phyloP scores from a whole-genome alignment of 2,797 vertebrate genomes.

The Enteromius mattozi region DNA sequence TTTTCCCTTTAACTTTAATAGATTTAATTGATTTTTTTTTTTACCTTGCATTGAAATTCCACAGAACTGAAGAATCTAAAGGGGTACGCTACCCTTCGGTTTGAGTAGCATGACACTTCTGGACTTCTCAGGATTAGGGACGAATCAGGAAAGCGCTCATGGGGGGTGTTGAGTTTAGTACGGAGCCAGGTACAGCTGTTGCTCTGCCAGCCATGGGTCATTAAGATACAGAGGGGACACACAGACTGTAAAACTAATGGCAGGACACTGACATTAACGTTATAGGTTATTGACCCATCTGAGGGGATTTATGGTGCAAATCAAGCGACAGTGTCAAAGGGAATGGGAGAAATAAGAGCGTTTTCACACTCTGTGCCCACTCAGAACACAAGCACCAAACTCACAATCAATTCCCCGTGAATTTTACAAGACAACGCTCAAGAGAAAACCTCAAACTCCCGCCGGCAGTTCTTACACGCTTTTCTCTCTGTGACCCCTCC shows the following conservation, averaged over 20 bases:
- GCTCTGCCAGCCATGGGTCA: conserved; percentile 67
- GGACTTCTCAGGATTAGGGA: conserved; percentile 32
- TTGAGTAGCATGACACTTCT: conserved; percentile 26
- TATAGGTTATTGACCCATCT: conserved; percentile 79
- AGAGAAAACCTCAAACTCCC: conserved; percentile 56
- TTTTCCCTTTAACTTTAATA: not conserved
- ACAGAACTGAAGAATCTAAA: not conserved
- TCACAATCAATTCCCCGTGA: conserved; percentile 57
- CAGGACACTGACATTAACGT: conserved; percentile 76
- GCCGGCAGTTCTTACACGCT: conserved; percentile 49
- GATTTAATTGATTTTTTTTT: not conserved
- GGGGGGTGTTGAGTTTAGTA: conserved; percentile 53
- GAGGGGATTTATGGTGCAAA: conserved; percentile 75
- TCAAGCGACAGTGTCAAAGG: conserved; percentile 71
- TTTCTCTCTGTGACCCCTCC: conserved; percentile 14
- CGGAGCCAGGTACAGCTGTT: conserved; percentile 64
- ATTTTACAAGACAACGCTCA: conserved; percentile 62
- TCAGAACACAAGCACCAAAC: conserved; percentile 49
- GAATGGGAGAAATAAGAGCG: conserved; percentile 67
- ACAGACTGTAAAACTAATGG: conserved; percentile 74
- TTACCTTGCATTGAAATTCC: not conserved
- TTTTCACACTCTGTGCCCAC: conserved; percentile 59
- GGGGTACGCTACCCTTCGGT: not conserved
- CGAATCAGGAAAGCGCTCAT: conserved; percentile 28
- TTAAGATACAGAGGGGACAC: conserved; percentile 70